Evolutionary conservation across 2,888 invertebrate genomes (phyloP).

Genomic region (Leucania comma): DNA sequence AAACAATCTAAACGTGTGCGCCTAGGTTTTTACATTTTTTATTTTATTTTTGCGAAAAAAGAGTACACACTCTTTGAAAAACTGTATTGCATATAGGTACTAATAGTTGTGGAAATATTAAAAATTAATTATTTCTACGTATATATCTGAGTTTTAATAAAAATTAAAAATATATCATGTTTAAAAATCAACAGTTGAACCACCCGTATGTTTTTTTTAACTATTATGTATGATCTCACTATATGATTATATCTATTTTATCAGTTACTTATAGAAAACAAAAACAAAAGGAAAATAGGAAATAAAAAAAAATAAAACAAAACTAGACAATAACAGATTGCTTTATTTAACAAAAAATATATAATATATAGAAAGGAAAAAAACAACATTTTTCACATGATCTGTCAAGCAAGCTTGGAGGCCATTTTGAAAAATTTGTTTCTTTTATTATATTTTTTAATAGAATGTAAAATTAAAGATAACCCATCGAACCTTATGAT

Average conservation of each 20-base stretch:
- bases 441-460: constrained; percentile 78
- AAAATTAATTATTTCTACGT: constrained; percentile 69
- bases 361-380: constrained; percentile 88
- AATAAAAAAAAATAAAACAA: constrained; percentile 86
- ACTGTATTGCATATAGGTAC: constrained; percentile 64
- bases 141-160: constrained; percentile 67
- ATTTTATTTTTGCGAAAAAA: constrained; percentile 63
- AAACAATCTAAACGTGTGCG: constrained; percentile 72
- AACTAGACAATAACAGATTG: constrained; percentile 90
- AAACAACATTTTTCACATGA: constrained; percentile 88
- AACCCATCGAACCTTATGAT: constrained; percentile 90
- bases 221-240: constrained; percentile 85
- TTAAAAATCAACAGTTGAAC: constrained; percentile 77
- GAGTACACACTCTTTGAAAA: constrained; percentile 64
- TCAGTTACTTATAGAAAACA: constrained; percentile 59
- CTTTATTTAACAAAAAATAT: constrained; percentile 91
- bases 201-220: constrained; percentile 84
- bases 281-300: constrained; percentile 68
- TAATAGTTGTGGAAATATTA: constrained; percentile 66
- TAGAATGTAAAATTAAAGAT: constrained; percentile 90
- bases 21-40: constrained; percentile 65
- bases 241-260: constrained; percentile 76
- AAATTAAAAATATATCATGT: constrained; percentile 64
- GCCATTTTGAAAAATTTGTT: constrained; percentile 85
- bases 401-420: constrained; percentile 73